Base-by-base conservation (phyloP, 2,888 invertebrate species). In the Halictus ligatus region DNA sequence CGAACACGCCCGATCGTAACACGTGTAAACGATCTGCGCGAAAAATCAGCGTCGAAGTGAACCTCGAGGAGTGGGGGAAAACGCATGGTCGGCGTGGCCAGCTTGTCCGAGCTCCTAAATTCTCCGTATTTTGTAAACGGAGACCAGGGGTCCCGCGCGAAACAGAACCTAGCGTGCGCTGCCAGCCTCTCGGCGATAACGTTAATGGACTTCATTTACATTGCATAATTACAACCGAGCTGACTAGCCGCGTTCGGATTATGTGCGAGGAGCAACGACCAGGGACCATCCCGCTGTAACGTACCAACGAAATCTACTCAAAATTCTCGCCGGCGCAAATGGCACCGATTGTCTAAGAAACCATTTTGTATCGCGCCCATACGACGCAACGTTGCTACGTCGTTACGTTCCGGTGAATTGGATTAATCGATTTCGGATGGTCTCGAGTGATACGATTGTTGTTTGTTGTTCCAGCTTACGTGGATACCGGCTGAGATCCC, bases 81-180 rank as follows among this genome's bases (percentile, higher is more conserved):
- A n/a, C 80, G 58, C 74, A 75, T 81, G 78, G 80, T 77, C 82
- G 67, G 71, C 85, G 71, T 80, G 74, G 84, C 77, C 87, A 82
- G 83, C 78, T 67, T 58, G 73, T 3, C 3, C n/a, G 81, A 60
- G 81, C 81, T 85, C 88, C 89, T 85, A 87, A 90, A 91, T 92
- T 89, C 89, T 88, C 88, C 83, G 85, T 91, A 90, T 87, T 91
- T 92, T 85, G 88, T 92, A 91, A 91, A 92, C 91, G 91, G 71
- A 64, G n/a, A 60, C 72, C 58, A 3, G 25, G 25, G 75, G 40
- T 18, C 73, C 40, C 46, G 73, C 72, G 67, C 10, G 50, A 83
- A 80, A 71, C 79, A 76, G 76, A 75, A 71, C 80, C 72, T 46
- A 73, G 58, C 80, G 82, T 54, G 79, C 72, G 80, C 50, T 46